Conservation (phyloP, 2,113 vertebrate species). For the Sterrhoptilus dennistouni region DNA sequence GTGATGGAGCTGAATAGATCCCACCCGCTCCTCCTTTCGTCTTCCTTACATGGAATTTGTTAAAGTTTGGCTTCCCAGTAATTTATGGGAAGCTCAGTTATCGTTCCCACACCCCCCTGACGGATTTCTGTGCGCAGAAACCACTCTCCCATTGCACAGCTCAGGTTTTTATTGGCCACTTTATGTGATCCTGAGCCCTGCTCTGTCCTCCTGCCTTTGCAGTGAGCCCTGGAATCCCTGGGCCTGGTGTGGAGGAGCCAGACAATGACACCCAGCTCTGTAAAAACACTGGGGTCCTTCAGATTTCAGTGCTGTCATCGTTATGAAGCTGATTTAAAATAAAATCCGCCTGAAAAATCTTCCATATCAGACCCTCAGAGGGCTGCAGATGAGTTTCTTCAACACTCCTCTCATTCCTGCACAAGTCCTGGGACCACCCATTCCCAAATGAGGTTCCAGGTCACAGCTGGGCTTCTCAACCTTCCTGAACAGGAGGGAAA, state of each 20-base stretch:
- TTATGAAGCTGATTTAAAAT: neutral
- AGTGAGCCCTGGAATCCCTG: neutral
- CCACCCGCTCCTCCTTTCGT: neutral
- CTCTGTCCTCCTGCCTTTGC: neutral
- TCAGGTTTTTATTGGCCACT: neutral
- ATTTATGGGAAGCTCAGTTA: neutral
- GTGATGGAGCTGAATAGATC: neutral
- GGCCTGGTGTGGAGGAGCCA: neutral
- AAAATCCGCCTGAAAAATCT: neutral
- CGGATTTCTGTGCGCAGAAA: neutral
- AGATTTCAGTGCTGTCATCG: neutral
- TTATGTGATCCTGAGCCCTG: neutral
- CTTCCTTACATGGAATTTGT: neutral
- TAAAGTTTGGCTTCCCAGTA: neutral
- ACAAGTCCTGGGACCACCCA: neutral
- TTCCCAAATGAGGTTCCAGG: neutral
- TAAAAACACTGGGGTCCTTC: neutral
- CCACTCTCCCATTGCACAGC: neutral
- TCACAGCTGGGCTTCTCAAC: neutral
- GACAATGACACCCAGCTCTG: neutral
- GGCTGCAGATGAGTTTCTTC: neutral
- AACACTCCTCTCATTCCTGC: neutral
- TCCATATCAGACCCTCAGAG: neutral
- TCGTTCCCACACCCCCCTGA: neutral
- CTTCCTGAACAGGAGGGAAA: neutral